Conservation (phyloP, 2,797 vertebrate species). For the Myotis myotis region DNA sequence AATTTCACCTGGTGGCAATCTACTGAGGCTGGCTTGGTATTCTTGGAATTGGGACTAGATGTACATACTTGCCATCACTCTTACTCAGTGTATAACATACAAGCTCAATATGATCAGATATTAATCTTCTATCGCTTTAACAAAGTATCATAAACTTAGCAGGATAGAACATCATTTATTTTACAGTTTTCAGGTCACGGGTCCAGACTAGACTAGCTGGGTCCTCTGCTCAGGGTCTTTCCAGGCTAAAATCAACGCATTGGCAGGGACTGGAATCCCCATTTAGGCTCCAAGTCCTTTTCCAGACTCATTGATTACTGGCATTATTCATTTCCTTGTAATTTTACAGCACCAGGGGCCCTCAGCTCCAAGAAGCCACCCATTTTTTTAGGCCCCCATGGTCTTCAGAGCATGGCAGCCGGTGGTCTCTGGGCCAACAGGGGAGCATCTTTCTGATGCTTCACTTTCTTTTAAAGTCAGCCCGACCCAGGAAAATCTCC, state of each 20-base stretch:
- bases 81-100: constrained; percentile 48
- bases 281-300: neutral
- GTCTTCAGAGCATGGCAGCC: neutral
- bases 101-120: neutral
- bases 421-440: neutral
- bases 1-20: neutral
- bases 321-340: neutral
- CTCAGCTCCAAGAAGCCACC: neutral
- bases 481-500: neutral
- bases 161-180: neutral
- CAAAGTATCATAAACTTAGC: neutral
- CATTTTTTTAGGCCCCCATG: neutral
- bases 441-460: neutral
- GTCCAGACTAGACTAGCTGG: neutral
- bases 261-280: neutral
- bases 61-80: constrained; percentile 29
- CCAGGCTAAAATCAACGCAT: neutral
- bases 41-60: constrained; percentile 57
- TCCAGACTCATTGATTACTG: neutral
- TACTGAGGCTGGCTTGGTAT: constrained; percentile 43
- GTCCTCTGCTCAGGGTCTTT: neutral
- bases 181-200: neutral
- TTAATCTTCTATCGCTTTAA: neutral
- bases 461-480: neutral
- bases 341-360: neutral